These are phyloP conservation scores for Netelia virgata DNA, from an alignment of 2,888 invertebrate species.

Conservation along the genomic window DNA sequence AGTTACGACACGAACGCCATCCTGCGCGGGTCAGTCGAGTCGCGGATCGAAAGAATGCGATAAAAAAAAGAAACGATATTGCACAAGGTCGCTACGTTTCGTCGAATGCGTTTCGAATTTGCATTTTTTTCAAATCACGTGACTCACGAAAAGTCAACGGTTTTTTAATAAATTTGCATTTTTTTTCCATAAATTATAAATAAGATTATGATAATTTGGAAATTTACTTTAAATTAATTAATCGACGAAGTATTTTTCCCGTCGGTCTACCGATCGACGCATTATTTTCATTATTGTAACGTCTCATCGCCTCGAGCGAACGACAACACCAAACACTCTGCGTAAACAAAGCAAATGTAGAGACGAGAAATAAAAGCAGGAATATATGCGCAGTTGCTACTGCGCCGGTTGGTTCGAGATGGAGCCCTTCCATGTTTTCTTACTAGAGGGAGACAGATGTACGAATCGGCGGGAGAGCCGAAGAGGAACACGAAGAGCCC, in stretches of 20 bases:
- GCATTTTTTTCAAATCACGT: too few relatives aligned
- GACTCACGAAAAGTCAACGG: too few relatives aligned
- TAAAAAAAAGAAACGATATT: conserved; percentile 13
- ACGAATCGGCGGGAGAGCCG: not conserved
- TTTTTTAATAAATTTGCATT: too few relatives aligned
- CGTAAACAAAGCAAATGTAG: not conserved
- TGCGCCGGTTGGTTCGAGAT: conserved; percentile 19
- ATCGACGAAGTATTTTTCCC: too few relatives aligned
- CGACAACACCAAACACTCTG: too few relatives aligned
- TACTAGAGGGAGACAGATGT: not conserved
- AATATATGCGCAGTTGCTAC: conserved; percentile 7
- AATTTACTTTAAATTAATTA: too few relatives aligned
- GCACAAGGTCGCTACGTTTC: not conserved
- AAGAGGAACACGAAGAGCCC: conserved; percentile 33
- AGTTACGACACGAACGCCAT: conserved; percentile 26
- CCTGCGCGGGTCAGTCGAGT: conserved; percentile 1
- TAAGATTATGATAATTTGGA: too few relatives aligned
- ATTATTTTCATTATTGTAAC: too few relatives aligned
- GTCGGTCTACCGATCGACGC: too few relatives aligned
- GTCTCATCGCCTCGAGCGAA: too few relatives aligned
- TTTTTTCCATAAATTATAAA: too few relatives aligned
- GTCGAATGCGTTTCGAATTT: too few relatives aligned
- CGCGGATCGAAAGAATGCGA: conserved; percentile 3
- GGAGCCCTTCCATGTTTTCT: conserved; percentile 18
- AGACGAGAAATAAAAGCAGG: conserved; percentile 29